phyloP scores from a whole-genome alignment of 2,888 invertebrate species.

The Cosmia trapezina region DNA sequence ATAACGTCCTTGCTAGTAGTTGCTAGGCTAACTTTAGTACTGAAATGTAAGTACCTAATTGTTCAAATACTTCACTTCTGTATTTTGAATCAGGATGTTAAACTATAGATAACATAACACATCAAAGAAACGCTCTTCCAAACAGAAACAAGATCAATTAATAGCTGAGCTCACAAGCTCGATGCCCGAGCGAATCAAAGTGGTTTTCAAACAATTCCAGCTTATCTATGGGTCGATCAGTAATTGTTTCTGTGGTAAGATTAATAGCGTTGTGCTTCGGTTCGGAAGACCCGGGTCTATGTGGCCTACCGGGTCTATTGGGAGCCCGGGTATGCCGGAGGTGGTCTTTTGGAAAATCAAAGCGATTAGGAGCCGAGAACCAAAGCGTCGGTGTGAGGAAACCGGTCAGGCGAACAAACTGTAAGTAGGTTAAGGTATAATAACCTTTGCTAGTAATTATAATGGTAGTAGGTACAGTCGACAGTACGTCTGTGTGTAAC shows the following conservation, averaged over 20 bases:
- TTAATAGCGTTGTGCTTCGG: constrained; percentile 45
- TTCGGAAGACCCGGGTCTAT: constrained; percentile 22
- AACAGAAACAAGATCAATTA: constrained; percentile 21
- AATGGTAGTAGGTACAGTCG: too few relatives aligned
- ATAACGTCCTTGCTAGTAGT: not conserved
- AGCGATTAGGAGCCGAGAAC: constrained; percentile 43
- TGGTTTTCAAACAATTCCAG: constrained; percentile 47
- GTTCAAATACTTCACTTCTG: too few relatives aligned
- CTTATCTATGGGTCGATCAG: constrained; percentile 41
- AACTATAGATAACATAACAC: not conserved
- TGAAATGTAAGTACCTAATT: not conserved
- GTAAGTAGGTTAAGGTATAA: not conserved
- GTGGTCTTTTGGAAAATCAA: constrained; percentile 63
- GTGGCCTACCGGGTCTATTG: not conserved
- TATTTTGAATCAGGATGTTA: not conserved
- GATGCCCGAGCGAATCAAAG: constrained; percentile 43
- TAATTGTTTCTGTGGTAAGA: constrained; percentile 48
- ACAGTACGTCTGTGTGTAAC: too few relatives aligned
- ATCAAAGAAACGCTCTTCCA: constrained; percentile 15
- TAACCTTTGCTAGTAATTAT: too few relatives aligned
- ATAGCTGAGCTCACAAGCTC: constrained; percentile 37
- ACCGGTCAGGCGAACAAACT: constrained; percentile 33
- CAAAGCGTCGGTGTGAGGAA: constrained; percentile 31
- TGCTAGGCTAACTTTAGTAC: not conserved
- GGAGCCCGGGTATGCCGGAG: constrained; percentile 19